Base-by-base conservation (phyloP, 2,797 vertebrate genomes). In the Thamnophis elegans region DNA sequence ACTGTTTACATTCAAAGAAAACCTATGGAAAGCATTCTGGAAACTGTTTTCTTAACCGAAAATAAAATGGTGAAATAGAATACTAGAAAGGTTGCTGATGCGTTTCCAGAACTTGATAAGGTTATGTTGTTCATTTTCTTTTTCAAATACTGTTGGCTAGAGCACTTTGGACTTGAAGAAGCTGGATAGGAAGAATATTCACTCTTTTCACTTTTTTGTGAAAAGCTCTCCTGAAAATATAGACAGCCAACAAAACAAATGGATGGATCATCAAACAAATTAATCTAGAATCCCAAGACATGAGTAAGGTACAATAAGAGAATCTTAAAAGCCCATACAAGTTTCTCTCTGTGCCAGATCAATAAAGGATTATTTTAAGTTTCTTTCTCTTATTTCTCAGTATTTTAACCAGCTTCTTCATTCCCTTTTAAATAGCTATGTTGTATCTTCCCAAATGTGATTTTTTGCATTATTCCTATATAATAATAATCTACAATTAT, bases 1-100 rank as follows among this genome's bases (percentile, higher is more conserved):
- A 47, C 93, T 60, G 56, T 85, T 93, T 42, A 68, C 1, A 1
- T 95, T 94, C 90, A 96, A 93, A 96, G 91, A 95, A 96, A 96
- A 95, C 89, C 93, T 53, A 94, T 87, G 78, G 36, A 53, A 95
- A 92, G 94, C 1, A 18, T 95, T 93, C 92, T 85, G 56, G 93
- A 96, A 95, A 95, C 65, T 91, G 5, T 68, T 14, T 62, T 62
- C 26, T 68, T 68, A 68, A 68, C 5, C 68, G n/a, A 68, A 68
- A 32, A 68, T 68, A 16, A 32, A 68, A 32, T 68, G 5, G n/a
- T 32, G 65, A 32, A 68, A 68, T 8, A 68, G n/a, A 68, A 16
- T 68, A 16, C n/a, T 68, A 32, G n/a, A n/a, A 32, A 68, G 14
- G n/a, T 68, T 68, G n/a, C n/a, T 68, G n/a, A 68, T 68, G 65